A percentile compares a stretch with the other conserved stretches of the same genome.
Conservation (phyloP, 1,140 invertebrate species). For the Carcinoscorpius rotundicauda region DNA sequence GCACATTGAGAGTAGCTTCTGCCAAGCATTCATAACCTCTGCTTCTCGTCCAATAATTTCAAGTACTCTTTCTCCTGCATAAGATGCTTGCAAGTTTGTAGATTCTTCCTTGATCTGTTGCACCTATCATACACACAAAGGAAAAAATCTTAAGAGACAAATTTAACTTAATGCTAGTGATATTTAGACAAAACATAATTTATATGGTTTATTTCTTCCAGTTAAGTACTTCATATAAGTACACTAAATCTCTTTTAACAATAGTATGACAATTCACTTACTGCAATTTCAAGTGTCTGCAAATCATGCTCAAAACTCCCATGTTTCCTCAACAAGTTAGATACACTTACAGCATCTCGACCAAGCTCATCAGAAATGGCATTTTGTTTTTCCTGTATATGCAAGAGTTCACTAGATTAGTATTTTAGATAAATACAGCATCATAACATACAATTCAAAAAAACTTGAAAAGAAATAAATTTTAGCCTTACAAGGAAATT, state of each 20-base stretch:
- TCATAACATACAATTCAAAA: not conserved
- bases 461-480: not conserved
- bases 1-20: conserved; percentile 72
- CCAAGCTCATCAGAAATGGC: conserved; percentile 95
- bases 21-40: conserved; percentile 91
- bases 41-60: conserved; percentile 89
- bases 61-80: conserved; percentile 89
- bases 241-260: not conserved
- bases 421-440: not conserved
- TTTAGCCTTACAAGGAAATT: not conserved
- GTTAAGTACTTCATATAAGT: too few relatives aligned
- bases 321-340: conserved; percentile 84
- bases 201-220: too few relatives aligned
- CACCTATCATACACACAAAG: conserved; percentile 38
- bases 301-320: conserved; percentile 90
- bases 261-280: conserved; percentile 7
- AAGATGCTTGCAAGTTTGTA: conserved; percentile 74
- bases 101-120: conserved; percentile 87
- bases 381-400: conserved; percentile 60
- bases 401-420: too few relatives aligned
- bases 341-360: conserved; percentile 88
- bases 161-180: too few relatives aligned
- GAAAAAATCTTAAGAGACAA: too few relatives aligned
- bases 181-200: too few relatives aligned
- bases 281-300: conserved; percentile 66